phyloP scores from a whole-genome alignment of 2,113 vertebrate species.

The Ammodytes marinus region DNA sequence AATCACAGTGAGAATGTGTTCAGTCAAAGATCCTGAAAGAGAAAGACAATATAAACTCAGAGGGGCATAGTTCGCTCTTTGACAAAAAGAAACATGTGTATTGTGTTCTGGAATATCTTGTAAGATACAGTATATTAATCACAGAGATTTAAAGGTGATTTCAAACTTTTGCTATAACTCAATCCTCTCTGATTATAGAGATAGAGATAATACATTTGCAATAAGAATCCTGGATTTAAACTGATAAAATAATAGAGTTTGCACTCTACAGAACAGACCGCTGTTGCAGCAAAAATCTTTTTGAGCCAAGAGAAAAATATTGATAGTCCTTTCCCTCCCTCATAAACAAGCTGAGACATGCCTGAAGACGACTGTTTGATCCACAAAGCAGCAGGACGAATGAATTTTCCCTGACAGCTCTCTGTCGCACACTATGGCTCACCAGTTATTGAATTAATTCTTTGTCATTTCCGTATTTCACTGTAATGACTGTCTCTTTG shows the following conservation, averaged over 20 bases:
- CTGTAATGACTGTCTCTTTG: constrained; percentile 30
- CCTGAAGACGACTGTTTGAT: constrained; percentile 42
- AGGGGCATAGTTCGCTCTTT: background rate
- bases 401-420: constrained; percentile 63
- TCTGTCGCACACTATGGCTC: constrained; percentile 52
- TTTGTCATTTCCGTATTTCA: constrained; percentile 41
- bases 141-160: background rate
- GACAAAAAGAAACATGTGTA: background rate
- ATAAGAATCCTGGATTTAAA: background rate
- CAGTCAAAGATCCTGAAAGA: constrained; percentile 66
- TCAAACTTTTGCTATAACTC: background rate
- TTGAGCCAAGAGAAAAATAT: constrained; percentile 32
- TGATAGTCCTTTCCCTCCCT: constrained; percentile 45
- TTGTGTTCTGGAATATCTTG: background rate
- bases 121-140: no score
- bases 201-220: background rate
- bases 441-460: constrained; percentile 65
- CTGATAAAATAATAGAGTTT: background rate
- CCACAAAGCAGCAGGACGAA: constrained; percentile 44
- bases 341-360: constrained; percentile 52
- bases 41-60: constrained; percentile 39
- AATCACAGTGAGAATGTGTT: constrained; percentile 68
- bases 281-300: constrained; percentile 16
- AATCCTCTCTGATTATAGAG: background rate
- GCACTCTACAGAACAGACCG: constrained; percentile 12